phyloP scores from a whole-genome alignment of 1,140 invertebrate species.

The Physella acuta region DNA sequence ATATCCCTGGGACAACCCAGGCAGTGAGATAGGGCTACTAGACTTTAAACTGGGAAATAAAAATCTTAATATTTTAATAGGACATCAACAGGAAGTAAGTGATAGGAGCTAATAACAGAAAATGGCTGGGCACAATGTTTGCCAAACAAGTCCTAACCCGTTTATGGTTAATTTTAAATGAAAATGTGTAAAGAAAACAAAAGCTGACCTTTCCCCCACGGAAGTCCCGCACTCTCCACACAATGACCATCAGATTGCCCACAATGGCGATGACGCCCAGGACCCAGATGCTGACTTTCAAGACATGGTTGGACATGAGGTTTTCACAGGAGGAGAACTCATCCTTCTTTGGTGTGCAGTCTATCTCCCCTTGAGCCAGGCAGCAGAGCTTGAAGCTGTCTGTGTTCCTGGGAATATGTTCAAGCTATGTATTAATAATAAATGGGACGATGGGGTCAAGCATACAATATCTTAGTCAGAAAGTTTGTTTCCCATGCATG shows the following conservation, averaged over 20 bases:
- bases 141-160: too few relatives aligned
- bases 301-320: constrained; percentile 65
- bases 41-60: too few relatives aligned
- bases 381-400: constrained; percentile 67
- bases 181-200: neutral
- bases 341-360: constrained; percentile 62
- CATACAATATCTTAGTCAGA: too few relatives aligned
- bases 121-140: too few relatives aligned
- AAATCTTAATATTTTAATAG: too few relatives aligned
- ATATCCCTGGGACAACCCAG: too few relatives aligned
- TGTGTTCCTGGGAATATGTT: constrained; percentile 51
- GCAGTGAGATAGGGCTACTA: too few relatives aligned
- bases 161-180: neutral
- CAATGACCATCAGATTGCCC: constrained; percentile 69
- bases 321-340: constrained; percentile 68
- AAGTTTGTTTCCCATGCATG: too few relatives aligned
- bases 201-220: constrained; percentile 50
- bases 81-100: too few relatives aligned
- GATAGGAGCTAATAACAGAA: too few relatives aligned
- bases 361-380: constrained; percentile 53
- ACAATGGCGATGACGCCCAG: constrained; percentile 68
- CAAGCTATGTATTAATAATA: too few relatives aligned
- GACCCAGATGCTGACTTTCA: constrained; percentile 68
- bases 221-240: constrained; percentile 63
- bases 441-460: too few relatives aligned